Evolutionary conservation across 2,888 invertebrate species (phyloP).

Genomic region (Synergus umbraculus): DNA sequence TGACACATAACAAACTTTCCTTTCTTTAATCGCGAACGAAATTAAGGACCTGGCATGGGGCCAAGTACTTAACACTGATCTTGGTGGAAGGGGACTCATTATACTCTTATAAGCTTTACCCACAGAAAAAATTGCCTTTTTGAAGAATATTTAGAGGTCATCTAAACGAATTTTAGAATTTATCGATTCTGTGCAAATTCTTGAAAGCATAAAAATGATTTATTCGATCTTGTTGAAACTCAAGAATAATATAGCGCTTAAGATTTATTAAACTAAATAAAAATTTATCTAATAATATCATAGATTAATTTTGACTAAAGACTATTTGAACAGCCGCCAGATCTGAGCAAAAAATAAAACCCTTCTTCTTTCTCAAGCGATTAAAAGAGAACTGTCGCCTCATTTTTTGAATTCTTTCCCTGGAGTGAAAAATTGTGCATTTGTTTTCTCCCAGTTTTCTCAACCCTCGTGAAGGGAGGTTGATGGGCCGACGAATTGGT

Average conservation of each 20-base stretch:
- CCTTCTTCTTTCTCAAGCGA: background rate
- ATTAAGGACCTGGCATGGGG: slow-evolving; percentile 26
- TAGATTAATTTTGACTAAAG: background rate
- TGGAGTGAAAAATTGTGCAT: background rate
- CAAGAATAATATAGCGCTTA: too few relatives aligned
- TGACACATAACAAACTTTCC: slow-evolving; percentile 22
- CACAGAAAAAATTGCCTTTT: background rate
- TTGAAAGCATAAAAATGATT: too few relatives aligned
- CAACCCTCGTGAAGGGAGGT: slow-evolving; percentile 50
- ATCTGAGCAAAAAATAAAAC: background rate
- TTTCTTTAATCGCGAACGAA: slow-evolving; percentile 32
- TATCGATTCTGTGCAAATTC: too few relatives aligned
- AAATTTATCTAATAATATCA: background rate
- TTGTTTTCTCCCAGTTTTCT: slow-evolving; percentile 46
- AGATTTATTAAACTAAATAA: background rate
- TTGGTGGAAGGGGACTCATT: slow-evolving; percentile 37
- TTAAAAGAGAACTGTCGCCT: background rate
- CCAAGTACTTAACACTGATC: slow-evolving; percentile 40
- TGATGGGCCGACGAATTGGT: slow-evolving; percentile 49
- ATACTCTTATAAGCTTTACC: slow-evolving; percentile 24
- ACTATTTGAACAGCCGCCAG: background rate
- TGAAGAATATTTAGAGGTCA: slow-evolving; percentile 17
- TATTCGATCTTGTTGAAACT: too few relatives aligned
- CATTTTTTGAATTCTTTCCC: background rate
- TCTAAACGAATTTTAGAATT: background rate